Evolutionary conservation across 1,140 invertebrate species (phyloP), one percentile per base, ranked within the genome.

Genomic region (Goniozus legneri): DNA sequence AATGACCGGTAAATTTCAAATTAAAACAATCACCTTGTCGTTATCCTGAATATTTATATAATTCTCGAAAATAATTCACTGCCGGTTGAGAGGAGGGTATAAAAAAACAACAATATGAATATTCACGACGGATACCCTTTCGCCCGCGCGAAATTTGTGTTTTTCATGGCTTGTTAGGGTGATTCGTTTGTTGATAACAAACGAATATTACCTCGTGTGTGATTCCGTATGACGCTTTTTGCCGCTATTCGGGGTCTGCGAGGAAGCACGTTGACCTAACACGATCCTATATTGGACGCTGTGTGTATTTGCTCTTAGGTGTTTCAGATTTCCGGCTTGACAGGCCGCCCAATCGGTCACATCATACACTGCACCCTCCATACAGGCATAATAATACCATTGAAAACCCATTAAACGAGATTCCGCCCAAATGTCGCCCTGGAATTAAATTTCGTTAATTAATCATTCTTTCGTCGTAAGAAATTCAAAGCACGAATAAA

Each of bases 401-500:
- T 88, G 78, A 53, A 95, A 84, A 38, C 92, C 92, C 77, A 93
- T 82, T 74, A 89, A 82, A 55, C 83, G 82, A 34, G 88, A 91
- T 77, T 97, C 93, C 34, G 92, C 92, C 94, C 94, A 96, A 54
- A 97, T 92, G 71, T 97, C 94, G 52, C 90, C 92, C 92, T 94
- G 69, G 19, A 64, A 64, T 60, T 53, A 46, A 47, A 41, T 4
- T 21, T 42, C 3, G 35, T 16, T 10, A n/a, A 39, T 15, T 37
- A 38, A 19, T 24, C 18, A 39, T 30, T 33, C 44, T 33, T 27
- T 18, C 46, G 32, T 38, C 42, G 18, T 54, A 37, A 31, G 24
- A 38, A 33, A 20, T 33, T 40, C 27, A 37, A 24, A 27, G 14
- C 12, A 19, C 1, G 22, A 16, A 48, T 8, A 3, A 32, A 31